These are phyloP conservation scores for Noctua fimbriata DNA, from an alignment of 2,888 invertebrate species.

Conservation along the genomic window DNA sequence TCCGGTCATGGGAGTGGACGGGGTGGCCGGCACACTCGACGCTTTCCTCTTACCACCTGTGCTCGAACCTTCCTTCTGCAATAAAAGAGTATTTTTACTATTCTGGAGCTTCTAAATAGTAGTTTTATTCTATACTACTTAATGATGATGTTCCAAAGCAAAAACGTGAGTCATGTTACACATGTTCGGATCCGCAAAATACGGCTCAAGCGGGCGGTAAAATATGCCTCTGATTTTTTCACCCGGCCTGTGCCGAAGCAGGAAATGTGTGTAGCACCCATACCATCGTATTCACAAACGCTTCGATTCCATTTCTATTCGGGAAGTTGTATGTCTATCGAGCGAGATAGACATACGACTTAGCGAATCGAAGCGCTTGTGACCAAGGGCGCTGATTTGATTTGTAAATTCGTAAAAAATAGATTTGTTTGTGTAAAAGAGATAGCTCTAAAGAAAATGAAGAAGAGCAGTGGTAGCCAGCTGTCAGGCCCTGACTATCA, in stretches of 20 bases:
- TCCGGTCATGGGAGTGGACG: conserved; percentile 95
- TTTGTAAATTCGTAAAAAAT: background rate
- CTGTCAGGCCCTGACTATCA: background rate
- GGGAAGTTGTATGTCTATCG: background rate
- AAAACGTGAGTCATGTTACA: background rate
- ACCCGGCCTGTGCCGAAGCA: too few relatives aligned
- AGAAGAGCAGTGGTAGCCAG: background rate
- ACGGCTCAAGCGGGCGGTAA: background rate
- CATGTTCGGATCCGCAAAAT: background rate
- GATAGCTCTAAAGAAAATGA: background rate
- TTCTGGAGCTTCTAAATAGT: background rate
- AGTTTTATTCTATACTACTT: background rate
- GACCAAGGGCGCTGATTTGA: background rate
- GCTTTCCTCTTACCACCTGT: conserved; percentile 93
- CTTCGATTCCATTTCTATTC: background rate
- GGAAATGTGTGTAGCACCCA: background rate
- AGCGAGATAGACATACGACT: too few relatives aligned
- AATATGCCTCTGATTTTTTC: background rate
- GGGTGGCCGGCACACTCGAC: conserved; percentile 96
- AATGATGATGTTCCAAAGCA: background rate
- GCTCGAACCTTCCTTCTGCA: conserved; percentile 76
- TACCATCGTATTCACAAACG: background rate
- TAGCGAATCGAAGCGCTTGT: too few relatives aligned
- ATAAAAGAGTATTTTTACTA: background rate
- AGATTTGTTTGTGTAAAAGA: too few relatives aligned